Base-by-base conservation (phyloP, 2,113 vertebrate genomes). In the Isichthys henryi region DNA sequence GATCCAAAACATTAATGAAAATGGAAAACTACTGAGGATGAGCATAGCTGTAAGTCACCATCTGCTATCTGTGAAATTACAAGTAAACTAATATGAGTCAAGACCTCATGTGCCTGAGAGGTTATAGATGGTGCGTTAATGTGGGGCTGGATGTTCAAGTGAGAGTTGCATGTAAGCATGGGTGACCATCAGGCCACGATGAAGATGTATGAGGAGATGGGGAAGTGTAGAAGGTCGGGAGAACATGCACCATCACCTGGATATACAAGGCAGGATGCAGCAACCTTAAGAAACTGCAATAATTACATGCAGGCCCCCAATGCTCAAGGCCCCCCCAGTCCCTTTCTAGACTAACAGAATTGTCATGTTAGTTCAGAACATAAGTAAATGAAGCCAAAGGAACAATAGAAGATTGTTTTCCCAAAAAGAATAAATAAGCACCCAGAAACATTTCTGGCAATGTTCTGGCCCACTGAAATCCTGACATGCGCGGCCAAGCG, bases 381-480 rank as follows among this genome's bases (percentile, higher is more conserved):
- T 9, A 70, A 70, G 62, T 70, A 70, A 70, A 80, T 43, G 74
- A 80, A 80, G 74, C 35, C 74, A 80, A 80, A 1, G 13, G 74
- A 86, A 86, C 83, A 49, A 49, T 23, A 88, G 56, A 39, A 66
- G 87, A n/a, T 35, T 70, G 35, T 88, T 88, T 88, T 45, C 19
- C 2, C 84, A 46, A 84, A 84, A 84, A 84, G 39, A 84, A 84
- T 46, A 84, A 85, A 85, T n/a, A 49, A 46, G 19, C 9, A 48
- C 21, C 46, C 66, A 62, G n/a, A 88, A 88, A 88, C 10, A 62
- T 48, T 70, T 88, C 23, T 74, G 19, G 48, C 48, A 43, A 27
- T 48, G 52, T 23, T 89, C 23, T 27, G 70, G 74, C 88, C 49
- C 88, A 23, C 66, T 88, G 88, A 31, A 80, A 80, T 88, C 74